Percentiles rank a stretch among this genome's conserved stretches.
Conservation (phyloP, 2,113 vertebrate species). For the Calidris pygmaea region DNA sequence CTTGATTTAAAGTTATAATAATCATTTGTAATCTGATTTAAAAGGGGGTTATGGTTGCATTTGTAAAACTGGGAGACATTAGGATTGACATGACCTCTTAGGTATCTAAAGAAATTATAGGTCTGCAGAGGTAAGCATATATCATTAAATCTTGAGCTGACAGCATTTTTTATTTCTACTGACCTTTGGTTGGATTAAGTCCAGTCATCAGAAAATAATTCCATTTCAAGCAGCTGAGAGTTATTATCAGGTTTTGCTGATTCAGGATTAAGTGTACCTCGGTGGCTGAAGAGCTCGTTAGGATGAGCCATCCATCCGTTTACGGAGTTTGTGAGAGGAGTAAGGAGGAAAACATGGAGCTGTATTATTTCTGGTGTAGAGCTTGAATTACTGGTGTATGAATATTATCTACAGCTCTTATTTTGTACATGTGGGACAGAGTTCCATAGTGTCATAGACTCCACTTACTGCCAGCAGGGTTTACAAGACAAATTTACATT, state of each 20-base stretch:
- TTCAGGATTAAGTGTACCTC: slow-evolving; percentile 69
- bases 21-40: slow-evolving; percentile 71
- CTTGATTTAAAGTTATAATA: slow-evolving; percentile 60
- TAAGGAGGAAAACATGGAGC: neutral
- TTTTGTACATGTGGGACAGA: neutral
- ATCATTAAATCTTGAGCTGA: slow-evolving; percentile 57
- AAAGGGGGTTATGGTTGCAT: slow-evolving; percentile 61
- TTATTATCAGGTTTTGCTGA: slow-evolving; percentile 68
- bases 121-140: slow-evolving; percentile 49
- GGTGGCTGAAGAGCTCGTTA: slow-evolving; percentile 25
- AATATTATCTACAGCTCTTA: neutral
- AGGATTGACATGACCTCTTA: slow-evolving; percentile 71
- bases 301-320: neutral
- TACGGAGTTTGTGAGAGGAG: neutral
- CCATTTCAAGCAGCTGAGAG: slow-evolving; percentile 71
- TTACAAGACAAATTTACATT: neutral
- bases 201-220: slow-evolving; percentile 72
- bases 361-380: neutral
- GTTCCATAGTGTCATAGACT: neutral
- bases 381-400: neutral
- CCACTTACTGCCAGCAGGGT: neutral
- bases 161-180: slow-evolving; percentile 44
- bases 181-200: slow-evolving; percentile 68
- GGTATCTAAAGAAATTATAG: slow-evolving; percentile 64
- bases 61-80: slow-evolving; percentile 67